A percentile compares a stretch with the other conserved stretches of the same genome.
These are phyloP conservation scores for Motacilla tschutschensis DNA, from an alignment of 2,113 vertebrate genomes.

Conservation along the genomic window DNA sequence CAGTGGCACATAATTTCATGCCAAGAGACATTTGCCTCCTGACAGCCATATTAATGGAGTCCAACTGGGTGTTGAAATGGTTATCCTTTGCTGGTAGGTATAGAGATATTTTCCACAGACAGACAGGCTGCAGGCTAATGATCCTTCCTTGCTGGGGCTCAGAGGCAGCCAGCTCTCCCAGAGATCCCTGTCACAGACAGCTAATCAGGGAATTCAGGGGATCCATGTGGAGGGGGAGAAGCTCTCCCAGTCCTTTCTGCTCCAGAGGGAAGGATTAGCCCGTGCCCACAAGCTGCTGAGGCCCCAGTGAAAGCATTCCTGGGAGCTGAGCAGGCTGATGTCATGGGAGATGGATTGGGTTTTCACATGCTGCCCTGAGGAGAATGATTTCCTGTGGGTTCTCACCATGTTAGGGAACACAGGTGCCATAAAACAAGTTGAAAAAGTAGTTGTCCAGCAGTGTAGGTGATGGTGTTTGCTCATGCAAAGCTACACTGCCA, in stretches of 20 bases:
- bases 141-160: background rate
- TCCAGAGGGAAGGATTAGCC: background rate
- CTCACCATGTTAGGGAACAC: background rate
- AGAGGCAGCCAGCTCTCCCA: accelerated
- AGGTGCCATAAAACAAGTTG: background rate
- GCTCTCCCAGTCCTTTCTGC: background rate
- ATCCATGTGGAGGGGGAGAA: accelerated
- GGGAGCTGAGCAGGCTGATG: background rate
- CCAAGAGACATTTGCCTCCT: conserved; percentile 13
- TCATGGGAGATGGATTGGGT: background rate
- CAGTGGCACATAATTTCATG: background rate
- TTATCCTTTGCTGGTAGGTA: background rate
- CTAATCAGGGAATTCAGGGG: background rate
- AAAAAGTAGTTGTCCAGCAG: background rate
- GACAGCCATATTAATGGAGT: background rate
- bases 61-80: background rate
- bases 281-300: background rate
- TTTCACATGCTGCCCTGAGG: background rate
- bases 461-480: background rate
- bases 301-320: background rate
- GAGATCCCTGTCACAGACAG: background rate
- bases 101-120: background rate
- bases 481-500: background rate
- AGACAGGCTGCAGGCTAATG: background rate
- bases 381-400: background rate